Conservation (phyloP, 2,797 vertebrate genomes). For the Mormyrus hasselquistii region DNA sequence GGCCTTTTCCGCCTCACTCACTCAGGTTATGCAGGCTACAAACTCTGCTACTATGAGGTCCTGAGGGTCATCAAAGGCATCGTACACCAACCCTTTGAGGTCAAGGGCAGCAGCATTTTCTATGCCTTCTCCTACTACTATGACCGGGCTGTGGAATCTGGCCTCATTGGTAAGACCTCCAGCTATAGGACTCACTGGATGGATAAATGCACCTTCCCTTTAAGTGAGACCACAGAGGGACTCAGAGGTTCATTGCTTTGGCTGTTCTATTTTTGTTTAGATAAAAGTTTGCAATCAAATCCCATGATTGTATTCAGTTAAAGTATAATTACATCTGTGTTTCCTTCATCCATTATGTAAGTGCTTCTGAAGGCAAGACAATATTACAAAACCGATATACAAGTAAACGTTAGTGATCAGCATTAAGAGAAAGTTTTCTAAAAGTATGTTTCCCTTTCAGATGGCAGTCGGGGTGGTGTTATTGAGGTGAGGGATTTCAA, state of each 20-base stretch:
- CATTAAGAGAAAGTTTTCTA: not conserved
- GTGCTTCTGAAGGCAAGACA: not conserved
- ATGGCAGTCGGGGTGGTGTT: constrained; percentile 76
- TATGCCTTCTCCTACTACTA: constrained; percentile 98
- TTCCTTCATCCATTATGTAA: not conserved
- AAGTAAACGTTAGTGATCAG: not conserved
- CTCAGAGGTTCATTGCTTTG: not conserved
- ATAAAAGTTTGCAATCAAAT: constrained; percentile 16
- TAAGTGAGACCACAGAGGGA: not conserved
- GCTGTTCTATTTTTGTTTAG: not conserved
- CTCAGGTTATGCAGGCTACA: constrained; percentile 83
- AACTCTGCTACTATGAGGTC: constrained; percentile 87
- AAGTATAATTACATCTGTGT: not conserved
- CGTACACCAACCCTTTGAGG: constrained; percentile 84
- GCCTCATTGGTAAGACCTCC: constrained; percentile 73
- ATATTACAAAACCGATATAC: not conserved
- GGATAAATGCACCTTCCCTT: not conserved
- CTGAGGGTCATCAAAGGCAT: constrained; percentile 79
- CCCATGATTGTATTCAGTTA: not conserved
- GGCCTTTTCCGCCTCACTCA: not conserved
- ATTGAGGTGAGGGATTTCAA: constrained; percentile 89
- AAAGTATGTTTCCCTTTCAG: constrained; percentile 55
- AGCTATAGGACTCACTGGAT: constrained; percentile 14
- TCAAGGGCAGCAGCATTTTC: constrained; percentile 80
- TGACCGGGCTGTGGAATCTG: constrained; percentile 84